phyloP scores from a whole-genome alignment of 2,797 vertebrate genomes.

The Silurus aristotelis region DNA sequence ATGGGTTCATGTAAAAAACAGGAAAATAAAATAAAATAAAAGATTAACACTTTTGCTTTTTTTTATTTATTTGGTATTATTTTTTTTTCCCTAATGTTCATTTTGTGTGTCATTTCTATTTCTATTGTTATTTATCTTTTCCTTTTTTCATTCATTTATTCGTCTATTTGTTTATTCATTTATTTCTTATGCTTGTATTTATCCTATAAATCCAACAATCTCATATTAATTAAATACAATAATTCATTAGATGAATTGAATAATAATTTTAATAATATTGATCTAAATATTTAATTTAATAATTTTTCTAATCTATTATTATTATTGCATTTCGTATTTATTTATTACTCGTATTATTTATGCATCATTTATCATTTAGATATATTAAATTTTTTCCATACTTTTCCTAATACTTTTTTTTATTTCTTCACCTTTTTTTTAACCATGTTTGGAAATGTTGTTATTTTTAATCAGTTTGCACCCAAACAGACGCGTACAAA shows the following conservation, averaged over 20 bases:
- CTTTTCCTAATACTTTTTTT: too few relatives aligned
- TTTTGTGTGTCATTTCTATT: too few relatives aligned
- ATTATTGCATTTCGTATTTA: background rate
- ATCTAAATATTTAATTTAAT: background rate
- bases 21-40: background rate
- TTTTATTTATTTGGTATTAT: background rate
- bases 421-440: too few relatives aligned
- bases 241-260: too few relatives aligned
- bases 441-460: too few relatives aligned
- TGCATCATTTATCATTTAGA: too few relatives aligned
- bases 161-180: background rate
- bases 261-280: background rate
- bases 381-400: too few relatives aligned
- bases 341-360: background rate
- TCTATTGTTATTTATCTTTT: too few relatives aligned
- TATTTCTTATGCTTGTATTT: background rate
- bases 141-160: background rate
- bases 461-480: background rate
- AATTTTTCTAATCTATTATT: background rate
- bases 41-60: background rate
- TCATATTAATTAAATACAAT: too few relatives aligned
- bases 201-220: background rate
- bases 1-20: background rate
- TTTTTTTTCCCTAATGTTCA: too few relatives aligned
- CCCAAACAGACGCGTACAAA: background rate